Percentiles rank a stretch among this genome's conserved stretches.
These are phyloP conservation scores for Pinna nobilis DNA, from an alignment of 1,140 invertebrate species.

Conservation along the genomic window DNA sequence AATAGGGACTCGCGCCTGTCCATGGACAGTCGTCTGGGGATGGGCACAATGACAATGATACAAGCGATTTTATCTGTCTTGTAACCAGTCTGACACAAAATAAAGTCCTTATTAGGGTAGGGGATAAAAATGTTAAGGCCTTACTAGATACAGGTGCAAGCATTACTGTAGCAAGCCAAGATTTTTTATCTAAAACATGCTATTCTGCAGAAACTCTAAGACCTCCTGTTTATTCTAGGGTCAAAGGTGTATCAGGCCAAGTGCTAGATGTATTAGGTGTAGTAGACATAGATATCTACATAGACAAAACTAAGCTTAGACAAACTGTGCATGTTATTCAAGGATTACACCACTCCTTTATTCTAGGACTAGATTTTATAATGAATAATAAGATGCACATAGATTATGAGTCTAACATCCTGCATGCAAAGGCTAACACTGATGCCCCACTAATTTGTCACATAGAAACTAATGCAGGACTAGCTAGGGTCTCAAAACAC, in stretches of 20 bases:
- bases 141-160: slow-evolving; percentile 32
- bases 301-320: slow-evolving; percentile 8
- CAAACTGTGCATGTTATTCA: slow-evolving; percentile 20
- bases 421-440: not conserved
- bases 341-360: slow-evolving; percentile 23
- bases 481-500: not conserved
- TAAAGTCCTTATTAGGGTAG: slow-evolving; percentile 26
- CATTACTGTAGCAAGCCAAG: slow-evolving; percentile 5
- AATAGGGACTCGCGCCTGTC: slow-evolving; percentile 40
- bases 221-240: not conserved
- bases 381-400: not conserved
- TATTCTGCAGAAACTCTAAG: slow-evolving; percentile 1
- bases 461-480: not conserved
- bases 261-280: slow-evolving; percentile 21
- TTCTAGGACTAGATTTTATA: slow-evolving; percentile 35
- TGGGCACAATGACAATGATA: slow-evolving; percentile 28
- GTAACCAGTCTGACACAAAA: slow-evolving; percentile 18
- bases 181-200: slow-evolving; percentile 15
- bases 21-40: slow-evolving; percentile 26
- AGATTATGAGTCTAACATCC: not conserved
- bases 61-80: not conserved
- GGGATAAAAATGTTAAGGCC: slow-evolving; percentile 1
- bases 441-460: not conserved
- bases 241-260: slow-evolving; percentile 15
- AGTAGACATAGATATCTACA: slow-evolving; percentile 24